A percentile compares a stretch with the other conserved stretches of the same genome.
Evolutionary conservation across 1,140 invertebrate species (phyloP).

Genomic region (Chymomyza costata): DNA sequence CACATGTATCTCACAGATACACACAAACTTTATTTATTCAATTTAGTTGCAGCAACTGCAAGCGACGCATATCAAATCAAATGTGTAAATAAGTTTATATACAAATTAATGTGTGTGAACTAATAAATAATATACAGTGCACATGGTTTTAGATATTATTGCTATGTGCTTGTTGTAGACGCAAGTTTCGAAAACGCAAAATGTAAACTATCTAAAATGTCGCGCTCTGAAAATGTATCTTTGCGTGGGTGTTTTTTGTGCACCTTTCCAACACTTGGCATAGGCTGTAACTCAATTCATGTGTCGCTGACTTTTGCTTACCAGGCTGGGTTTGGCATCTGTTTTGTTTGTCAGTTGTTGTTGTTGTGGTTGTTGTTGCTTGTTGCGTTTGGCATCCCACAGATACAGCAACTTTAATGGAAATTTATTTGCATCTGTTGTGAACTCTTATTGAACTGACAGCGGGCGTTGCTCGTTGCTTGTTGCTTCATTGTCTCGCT

Average conservation of each 20-base stretch:
- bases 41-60: conserved; percentile 29
- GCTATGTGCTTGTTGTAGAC: conserved; percentile 7
- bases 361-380: too few species aligned
- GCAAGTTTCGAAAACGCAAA: conserved; percentile 27
- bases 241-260: too few species aligned
- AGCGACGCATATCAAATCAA: conserved; percentile 15
- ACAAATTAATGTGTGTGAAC: conserved; percentile 57
- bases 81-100: conserved; percentile 27
- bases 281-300: too few species aligned
- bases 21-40: conserved; percentile 26
- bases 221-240: conserved; percentile 9
- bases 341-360: conserved; percentile 18
- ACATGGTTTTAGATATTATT: conserved; percentile 14
- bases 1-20: conserved; percentile 24
- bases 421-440: conserved; percentile 69
- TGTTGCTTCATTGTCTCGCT: conserved; percentile 10
- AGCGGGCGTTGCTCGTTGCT: conserved; percentile 47
- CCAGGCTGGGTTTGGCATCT: conserved; percentile 21
- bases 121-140: conserved; percentile 32
- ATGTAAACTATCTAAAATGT: conserved; percentile 53
- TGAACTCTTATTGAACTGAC: conserved; percentile 66
- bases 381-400: too few species aligned
- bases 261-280: too few species aligned
- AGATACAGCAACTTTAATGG: conserved; percentile 53
- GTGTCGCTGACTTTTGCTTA: too few species aligned